Conservation (phyloP, 1,140 invertebrate species). For the Heliothis virescens region DNA sequence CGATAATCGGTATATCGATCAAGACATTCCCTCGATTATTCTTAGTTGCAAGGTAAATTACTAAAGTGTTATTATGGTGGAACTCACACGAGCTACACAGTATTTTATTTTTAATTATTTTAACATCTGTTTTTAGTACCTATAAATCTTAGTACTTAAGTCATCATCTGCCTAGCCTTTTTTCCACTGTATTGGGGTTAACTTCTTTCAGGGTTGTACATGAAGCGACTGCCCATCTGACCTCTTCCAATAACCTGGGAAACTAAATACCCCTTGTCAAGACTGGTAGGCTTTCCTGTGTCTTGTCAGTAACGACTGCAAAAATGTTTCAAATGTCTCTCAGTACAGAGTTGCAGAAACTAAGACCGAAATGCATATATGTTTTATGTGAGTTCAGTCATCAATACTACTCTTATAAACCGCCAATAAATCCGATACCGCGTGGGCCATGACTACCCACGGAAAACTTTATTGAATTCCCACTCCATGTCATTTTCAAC, state of each 20-base stretch:
- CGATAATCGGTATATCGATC: conserved; percentile 29
- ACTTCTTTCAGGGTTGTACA: no score
- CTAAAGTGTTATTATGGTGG: background rate
- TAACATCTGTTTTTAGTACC: no score
- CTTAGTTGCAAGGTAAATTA: conserved; percentile 13
- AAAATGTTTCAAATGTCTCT: no score
- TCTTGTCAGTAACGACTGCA: no score
- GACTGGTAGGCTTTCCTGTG: no score
- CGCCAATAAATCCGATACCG: conserved; percentile 52
- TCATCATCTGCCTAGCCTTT: no score
- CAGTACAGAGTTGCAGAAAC: conserved; percentile 5
- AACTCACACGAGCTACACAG: background rate
- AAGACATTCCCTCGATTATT: conserved; percentile 2
- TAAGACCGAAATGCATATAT: conserved; percentile 21
- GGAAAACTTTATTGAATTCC: conserved; percentile 51
- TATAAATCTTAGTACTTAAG: no score
- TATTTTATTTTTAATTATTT: background rate
- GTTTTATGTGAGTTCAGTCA: conserved; percentile 39
- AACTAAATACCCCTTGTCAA: no score
- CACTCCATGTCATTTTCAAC: conserved; percentile 9
- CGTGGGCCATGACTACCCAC: conserved; percentile 53
- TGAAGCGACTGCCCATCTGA: no score
- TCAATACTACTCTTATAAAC: conserved; percentile 51
- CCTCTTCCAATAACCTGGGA: no score
- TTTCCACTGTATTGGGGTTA: no score